A percentile compares a stretch with the other conserved stretches of the same genome.
Evolutionary conservation across 2,888 invertebrate genomes (phyloP).

Genomic region (Synergus gifuensis): DNA sequence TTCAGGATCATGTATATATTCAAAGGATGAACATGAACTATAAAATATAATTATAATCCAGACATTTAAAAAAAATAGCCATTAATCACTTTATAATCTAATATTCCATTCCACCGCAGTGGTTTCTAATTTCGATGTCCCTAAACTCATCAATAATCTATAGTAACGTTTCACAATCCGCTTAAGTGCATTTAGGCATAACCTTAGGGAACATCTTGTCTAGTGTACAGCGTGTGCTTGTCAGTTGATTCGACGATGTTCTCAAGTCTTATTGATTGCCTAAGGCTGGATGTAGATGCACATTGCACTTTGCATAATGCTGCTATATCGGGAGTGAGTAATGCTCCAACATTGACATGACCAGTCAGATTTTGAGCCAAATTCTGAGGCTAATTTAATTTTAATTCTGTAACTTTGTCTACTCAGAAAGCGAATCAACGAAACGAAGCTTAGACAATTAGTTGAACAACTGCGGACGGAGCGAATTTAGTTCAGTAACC

Average conservation of each 20-base stretch:
- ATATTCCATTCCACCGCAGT: not conserved
- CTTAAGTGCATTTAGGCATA: conserved; percentile 28
- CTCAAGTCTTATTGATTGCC: conserved; percentile 21
- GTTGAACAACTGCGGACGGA: not conserved
- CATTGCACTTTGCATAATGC: not conserved
- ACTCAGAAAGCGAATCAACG: not conserved
- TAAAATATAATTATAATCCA: too few relatives aligned
- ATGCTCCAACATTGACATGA: not conserved
- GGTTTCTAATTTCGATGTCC: not conserved
- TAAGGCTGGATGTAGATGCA: not conserved
- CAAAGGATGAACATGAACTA: conserved; percentile 6
- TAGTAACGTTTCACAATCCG: conserved; percentile 9
- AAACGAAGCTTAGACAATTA: conserved; percentile 14
- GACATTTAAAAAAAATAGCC: not conserved
- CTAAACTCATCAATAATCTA: not conserved
- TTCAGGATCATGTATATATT: not conserved
- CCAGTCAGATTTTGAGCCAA: not conserved
- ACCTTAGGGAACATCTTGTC: conserved; percentile 26
- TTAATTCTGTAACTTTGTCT: not conserved
- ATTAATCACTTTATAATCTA: not conserved
- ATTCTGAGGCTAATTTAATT: not conserved
- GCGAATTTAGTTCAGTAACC: conserved; percentile 12
- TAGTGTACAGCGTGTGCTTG: not conserved
- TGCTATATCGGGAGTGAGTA: not conserved
- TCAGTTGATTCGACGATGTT: conserved; percentile 4